A percentile compares a stretch with the other conserved stretches of the same genome.
Evolutionary conservation across 2,113 vertebrate genomes (phyloP).

Genomic region (Baryphthengus martii): DNA sequence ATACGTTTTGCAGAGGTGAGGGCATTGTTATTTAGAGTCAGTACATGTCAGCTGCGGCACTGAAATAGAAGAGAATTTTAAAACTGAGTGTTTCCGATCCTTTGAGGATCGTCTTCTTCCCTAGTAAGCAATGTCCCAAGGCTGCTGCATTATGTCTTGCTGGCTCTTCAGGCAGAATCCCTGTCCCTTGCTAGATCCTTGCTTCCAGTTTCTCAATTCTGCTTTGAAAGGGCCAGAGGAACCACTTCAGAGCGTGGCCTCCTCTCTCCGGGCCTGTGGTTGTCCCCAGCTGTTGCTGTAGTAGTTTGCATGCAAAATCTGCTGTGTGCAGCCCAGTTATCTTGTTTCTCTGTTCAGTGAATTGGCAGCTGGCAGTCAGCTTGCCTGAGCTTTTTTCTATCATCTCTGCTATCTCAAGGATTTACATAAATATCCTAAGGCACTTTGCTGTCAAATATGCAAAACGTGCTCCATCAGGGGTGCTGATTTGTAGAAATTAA

Average conservation of each 20-base stretch:
- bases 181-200: neutral
- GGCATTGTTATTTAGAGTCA: neutral
- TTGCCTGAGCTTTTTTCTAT: neutral
- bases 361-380: constrained; percentile 20
- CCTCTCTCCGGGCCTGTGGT: neutral
- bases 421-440: constrained; percentile 36
- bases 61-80: neutral
- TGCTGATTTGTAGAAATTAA: neutral
- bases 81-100: neutral
- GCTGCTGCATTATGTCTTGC: neutral
- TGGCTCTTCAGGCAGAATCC: neutral
- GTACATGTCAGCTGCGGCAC: neutral
- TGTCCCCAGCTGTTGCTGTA: neutral
- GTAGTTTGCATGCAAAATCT: constrained; percentile 5
- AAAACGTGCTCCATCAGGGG: neutral
- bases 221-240: neutral
- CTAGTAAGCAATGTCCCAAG: neutral
- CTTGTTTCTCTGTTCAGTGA: constrained; percentile 23
- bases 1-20: neutral
- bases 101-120: neutral
- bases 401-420: neutral
- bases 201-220: neutral
- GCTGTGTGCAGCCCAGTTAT: neutral
- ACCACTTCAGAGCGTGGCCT: neutral
- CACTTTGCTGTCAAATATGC: neutral